Evolutionary conservation across 2,113 vertebrate genomes (phyloP).

Genomic region (Odontophorus gujanensis): DNA sequence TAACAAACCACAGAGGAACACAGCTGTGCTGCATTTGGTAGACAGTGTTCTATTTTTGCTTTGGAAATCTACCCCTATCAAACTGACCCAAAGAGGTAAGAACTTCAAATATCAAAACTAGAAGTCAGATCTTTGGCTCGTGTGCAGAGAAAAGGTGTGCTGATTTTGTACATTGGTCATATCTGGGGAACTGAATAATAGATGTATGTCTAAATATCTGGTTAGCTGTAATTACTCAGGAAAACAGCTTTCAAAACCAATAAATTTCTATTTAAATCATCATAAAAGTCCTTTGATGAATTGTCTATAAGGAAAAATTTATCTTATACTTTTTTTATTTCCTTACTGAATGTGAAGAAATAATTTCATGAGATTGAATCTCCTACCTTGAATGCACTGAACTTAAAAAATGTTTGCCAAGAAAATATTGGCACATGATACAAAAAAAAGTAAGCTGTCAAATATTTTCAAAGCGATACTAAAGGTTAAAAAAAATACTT

Average conservation of each 20-base stretch:
- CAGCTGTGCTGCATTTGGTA: neutral
- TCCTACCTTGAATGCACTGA: neutral
- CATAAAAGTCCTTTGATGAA: neutral
- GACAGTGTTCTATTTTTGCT: fast-evolving
- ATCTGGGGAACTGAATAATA: neutral
- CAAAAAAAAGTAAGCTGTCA: neutral
- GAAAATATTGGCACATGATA: neutral
- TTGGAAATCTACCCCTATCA: neutral
- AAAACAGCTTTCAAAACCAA: neutral
- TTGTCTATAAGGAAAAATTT: neutral
- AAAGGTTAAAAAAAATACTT: neutral
- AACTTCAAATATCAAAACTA: neutral
- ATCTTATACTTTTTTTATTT: neutral
- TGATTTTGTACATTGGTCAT: neutral
- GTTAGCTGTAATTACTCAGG: neutral
- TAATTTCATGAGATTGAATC: neutral
- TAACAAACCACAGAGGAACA: neutral
- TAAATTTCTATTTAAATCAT: neutral
- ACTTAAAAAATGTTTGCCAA: neutral
- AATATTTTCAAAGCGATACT: neutral
- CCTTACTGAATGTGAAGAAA: neutral
- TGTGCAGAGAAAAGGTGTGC: neutral
- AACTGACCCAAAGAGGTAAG: neutral
- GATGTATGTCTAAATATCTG: neutral
- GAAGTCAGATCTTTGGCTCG: neutral